Evolutionary conservation across 2,113 vertebrate genomes (phyloP), one percentile per base, ranked within the genome.

Genomic region (Crocuta crocuta): DNA sequence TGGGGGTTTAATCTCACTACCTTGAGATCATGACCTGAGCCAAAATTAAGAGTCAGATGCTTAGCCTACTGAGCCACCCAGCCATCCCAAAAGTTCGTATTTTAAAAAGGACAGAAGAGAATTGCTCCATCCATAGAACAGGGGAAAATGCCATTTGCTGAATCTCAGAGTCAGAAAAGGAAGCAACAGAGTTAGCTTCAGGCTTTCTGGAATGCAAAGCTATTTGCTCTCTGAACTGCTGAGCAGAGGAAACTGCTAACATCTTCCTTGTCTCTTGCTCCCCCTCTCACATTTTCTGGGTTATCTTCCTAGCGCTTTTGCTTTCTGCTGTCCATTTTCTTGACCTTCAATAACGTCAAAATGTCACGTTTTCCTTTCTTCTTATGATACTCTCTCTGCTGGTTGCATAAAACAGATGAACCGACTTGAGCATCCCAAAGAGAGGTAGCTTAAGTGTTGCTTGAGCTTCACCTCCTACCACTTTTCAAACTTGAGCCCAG

Each of bases 21-120:
- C 7, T 0, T 61, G 58, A 61, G 6, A 23, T 61, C 7, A 61
- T 23, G 21, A 23, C 53, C 53, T 5, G 53, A 55, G 53, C 21
- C 21, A 23, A 23, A 61, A 61, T 61, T 21, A 61, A 61, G 58
- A 23, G 21, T 61, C 58, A 61, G 58, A 61, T 61, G 21, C 7
- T 61, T 61, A 61, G 23, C 58, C 58, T 61, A 23, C 58, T 61
- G 58, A 61, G 58, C 58, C 58, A 3, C 58, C 58, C 58, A 61
- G 58, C 19, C 58, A 61, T 23, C 58, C 21, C 5, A 87, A 48
- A 26, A 19, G 11, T 33, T 84, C 3, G 35, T 89, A 19, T 31
- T 89, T 97, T 89, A 24, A 24, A 68, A 91, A 94, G 61, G 79
- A 33, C 15, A 6, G 24, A 28, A 58, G 35, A 95, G 31, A 96